phyloP scores from a whole-genome alignment of 2,888 invertebrate species.

The Dicroscelio sp. region DNA sequence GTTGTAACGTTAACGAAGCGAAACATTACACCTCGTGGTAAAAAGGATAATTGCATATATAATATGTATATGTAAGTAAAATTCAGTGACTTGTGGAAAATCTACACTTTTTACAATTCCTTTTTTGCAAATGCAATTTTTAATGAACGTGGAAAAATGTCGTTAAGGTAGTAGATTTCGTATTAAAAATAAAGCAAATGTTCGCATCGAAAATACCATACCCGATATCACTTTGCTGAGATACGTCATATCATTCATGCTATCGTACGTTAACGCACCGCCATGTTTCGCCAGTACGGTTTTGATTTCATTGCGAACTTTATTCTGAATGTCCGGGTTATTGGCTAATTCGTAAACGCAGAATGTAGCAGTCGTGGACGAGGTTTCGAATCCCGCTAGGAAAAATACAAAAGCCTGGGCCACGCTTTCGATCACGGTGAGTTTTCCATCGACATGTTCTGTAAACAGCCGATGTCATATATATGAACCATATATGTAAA shows the following conservation, averaged over 20 bases:
- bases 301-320: slow-evolving; percentile 91
- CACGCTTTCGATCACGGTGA: slow-evolving; percentile 91
- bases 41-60: no score
- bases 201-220: slow-evolving; percentile 83
- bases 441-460: slow-evolving; percentile 72
- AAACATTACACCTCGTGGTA: neutral
- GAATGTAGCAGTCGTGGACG: slow-evolving; percentile 91
- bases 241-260: slow-evolving; percentile 91
- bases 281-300: slow-evolving; percentile 88
- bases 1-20: no score
- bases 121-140: neutral
- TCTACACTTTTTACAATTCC: neutral
- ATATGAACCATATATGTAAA: no score
- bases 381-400: slow-evolving; percentile 92
- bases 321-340: slow-evolving; percentile 91
- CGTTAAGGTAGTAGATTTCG: no score
- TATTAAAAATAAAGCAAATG: no score
- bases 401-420: slow-evolving; percentile 92
- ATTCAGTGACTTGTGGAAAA: no score
- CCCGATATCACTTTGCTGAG: slow-evolving; percentile 91
- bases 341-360: slow-evolving; percentile 91
- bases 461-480: no score
- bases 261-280: slow-evolving; percentile 91
- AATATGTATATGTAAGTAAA: no score
- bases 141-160: no score